phyloP scores from a whole-genome alignment of 2,797 vertebrate genomes.

The Holocentrus rufus region DNA sequence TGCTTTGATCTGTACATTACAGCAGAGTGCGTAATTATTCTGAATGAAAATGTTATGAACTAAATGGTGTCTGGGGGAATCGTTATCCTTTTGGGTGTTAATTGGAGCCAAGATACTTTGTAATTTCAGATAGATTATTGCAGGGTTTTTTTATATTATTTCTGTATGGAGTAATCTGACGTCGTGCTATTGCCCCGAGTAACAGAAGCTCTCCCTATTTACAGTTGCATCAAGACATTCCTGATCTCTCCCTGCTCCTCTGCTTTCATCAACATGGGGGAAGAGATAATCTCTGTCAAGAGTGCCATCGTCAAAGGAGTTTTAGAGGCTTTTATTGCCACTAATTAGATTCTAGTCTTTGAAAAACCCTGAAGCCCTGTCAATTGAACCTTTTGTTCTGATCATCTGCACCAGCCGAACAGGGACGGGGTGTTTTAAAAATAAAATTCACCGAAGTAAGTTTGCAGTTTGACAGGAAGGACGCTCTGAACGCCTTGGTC shows the following conservation, averaged over 20 bases:
- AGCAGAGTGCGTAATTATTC: constrained; percentile 3
- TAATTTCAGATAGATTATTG: constrained; percentile 10
- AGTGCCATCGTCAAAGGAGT: constrained; percentile 45
- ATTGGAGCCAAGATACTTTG: background rate
- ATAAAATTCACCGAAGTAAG: constrained; percentile 15
- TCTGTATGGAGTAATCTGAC: constrained; percentile 31
- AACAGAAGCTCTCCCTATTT: constrained; percentile 22
- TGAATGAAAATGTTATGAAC: constrained; percentile 25
- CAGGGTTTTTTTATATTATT: constrained; percentile 23
- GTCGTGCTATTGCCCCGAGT: background rate
- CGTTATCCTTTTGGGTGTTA: constrained; percentile 1
- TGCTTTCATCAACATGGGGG: constrained; percentile 23
- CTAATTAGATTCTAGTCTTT: constrained; percentile 53
- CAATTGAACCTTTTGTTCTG: constrained; percentile 39
- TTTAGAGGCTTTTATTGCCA: constrained; percentile 43
- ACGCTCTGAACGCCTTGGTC: constrained; percentile 58
- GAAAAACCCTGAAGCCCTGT: constrained; percentile 34
- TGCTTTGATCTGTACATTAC: constrained; percentile 35
- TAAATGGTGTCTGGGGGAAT: background rate
- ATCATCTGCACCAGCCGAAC: constrained; percentile 23
- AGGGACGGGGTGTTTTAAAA: background rate
- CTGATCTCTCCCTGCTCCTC: constrained; percentile 30
- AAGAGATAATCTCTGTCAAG: constrained; percentile 52
- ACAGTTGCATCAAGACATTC: constrained; percentile 11
- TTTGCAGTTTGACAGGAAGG: constrained; percentile 46